Evolutionary conservation across 2,113 vertebrate species (phyloP).

Genomic region (Condylura cristata): DNA sequence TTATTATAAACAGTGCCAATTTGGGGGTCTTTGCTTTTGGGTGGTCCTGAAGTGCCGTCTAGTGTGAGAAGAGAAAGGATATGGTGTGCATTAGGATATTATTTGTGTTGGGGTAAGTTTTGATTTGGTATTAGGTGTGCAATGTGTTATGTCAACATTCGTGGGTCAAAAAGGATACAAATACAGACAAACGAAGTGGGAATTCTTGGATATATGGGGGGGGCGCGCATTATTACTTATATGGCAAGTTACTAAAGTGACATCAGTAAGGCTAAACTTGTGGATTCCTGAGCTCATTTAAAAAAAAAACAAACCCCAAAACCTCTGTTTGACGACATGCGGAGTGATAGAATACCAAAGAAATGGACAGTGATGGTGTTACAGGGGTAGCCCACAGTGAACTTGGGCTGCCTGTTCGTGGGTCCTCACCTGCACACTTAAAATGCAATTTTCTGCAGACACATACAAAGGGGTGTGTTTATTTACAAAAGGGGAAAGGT

Average conservation of each 20-base stretch:
- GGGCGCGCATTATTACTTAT: too few species aligned
- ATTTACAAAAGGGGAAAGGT: too few species aligned
- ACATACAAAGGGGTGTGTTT: too few species aligned
- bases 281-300: background rate
- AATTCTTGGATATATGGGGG: background rate
- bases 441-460: too few species aligned
- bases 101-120: too few species aligned
- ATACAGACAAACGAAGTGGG: background rate
- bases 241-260: background rate
- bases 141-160: background rate
- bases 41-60: background rate
- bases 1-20: background rate
- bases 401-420: too few species aligned
- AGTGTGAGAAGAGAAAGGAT: background rate
- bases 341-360: background rate
- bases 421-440: too few species aligned
- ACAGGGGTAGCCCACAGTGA: too few species aligned
- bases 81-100: background rate
- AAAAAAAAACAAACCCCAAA: background rate
- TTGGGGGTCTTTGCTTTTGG: background rate
- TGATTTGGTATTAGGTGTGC: too few species aligned
- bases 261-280: background rate
- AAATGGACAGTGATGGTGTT: background rate
- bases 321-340: background rate
- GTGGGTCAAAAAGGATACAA: background rate